Conservation (phyloP, 2,888 invertebrate genomes). For the Folsomia manolachei region DNA sequence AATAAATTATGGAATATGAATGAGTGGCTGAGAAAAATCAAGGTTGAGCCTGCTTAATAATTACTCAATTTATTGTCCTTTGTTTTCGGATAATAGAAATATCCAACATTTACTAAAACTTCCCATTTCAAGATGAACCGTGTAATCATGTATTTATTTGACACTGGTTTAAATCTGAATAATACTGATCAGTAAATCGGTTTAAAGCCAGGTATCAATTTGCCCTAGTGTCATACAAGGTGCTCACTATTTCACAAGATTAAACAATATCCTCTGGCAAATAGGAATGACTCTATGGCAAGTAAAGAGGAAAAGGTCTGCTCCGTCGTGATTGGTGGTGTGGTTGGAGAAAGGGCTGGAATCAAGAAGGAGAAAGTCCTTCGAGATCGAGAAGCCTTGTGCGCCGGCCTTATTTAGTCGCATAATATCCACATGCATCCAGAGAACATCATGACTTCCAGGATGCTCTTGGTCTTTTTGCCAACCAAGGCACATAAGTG, state of each 20-base stretch:
- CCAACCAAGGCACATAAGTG: constrained; percentile 10
- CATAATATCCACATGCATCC: constrained; percentile 17
- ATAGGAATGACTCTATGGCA: no score
- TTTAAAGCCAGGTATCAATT: background rate
- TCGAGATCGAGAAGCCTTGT: constrained; percentile 42
- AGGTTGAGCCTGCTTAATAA: background rate
- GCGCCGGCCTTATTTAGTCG: constrained; percentile 43
- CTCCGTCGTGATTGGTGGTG: constrained; percentile 40
- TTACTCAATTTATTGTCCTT: background rate
- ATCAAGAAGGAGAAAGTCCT: constrained; percentile 38
- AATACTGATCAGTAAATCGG: background rate
- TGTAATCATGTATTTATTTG: background rate
- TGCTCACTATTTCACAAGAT: background rate
- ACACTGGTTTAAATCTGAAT: background rate
- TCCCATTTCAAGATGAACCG: background rate
- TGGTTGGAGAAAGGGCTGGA: constrained; percentile 45
- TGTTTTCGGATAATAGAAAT: background rate
- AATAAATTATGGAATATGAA: background rate
- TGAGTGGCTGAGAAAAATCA: constrained; percentile 1
- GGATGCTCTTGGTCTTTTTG: constrained; percentile 6
- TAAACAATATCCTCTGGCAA: background rate
- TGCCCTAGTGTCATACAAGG: background rate
- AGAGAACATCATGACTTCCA: constrained; percentile 6
- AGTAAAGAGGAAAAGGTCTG: background rate
- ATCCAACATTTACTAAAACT: background rate